Base-by-base conservation (phyloP, 2,888 invertebrate species). In the Pherbina coryleti region DNA sequence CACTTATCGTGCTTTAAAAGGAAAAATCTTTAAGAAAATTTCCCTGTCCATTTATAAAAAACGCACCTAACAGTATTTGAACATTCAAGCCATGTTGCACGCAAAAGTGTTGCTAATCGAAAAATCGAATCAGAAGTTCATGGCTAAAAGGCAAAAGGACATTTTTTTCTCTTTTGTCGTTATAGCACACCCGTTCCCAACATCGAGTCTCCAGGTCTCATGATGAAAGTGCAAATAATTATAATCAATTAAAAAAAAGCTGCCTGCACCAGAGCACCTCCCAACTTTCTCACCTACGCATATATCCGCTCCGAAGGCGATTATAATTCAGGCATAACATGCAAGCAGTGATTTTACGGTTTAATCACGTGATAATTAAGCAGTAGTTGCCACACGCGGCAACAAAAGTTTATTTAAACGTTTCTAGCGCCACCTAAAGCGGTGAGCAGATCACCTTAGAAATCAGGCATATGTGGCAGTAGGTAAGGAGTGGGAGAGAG, bases 301-400 rank as follows among this genome's bases (percentile, higher is more conserved):
- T 49, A 14, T 17, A 37, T 3, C 28, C 71, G 57, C 57, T 11
- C 25, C 22, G 4, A 22, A 14, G 25, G 55, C 70, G 37, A 53
- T 67, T 55, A 17, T 34, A 75, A 67, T 75, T 19, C 34, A 31
- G 25, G 37, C 34, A 22, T 28, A 67, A 55, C 75, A 75, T 66
- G 75, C 53, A 67, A 75, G n/a, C 31, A 51, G 14, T n/a, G 22
- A 53, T 25, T 75, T 37, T 66, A 75, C 37, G 55, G 66, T 55
- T 31, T 67, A 67, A 67, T 75, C 75, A 75, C 75, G 75, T 75
- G 75, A 75, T 75, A 75, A 75, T 75, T 66, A 75, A 75, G 67
- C 67, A 75, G 57, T 72, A 57, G 28, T 19, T 67, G 44, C 69
- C 69, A 57, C 60, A 37, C 25, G 72, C 72, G 44, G 57, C 57